Percentiles rank a stretch among this genome's conserved stretches.
phyloP scores from a whole-genome alignment of 1,140 invertebrate genomes.

The Drosophila neocordata region DNA sequence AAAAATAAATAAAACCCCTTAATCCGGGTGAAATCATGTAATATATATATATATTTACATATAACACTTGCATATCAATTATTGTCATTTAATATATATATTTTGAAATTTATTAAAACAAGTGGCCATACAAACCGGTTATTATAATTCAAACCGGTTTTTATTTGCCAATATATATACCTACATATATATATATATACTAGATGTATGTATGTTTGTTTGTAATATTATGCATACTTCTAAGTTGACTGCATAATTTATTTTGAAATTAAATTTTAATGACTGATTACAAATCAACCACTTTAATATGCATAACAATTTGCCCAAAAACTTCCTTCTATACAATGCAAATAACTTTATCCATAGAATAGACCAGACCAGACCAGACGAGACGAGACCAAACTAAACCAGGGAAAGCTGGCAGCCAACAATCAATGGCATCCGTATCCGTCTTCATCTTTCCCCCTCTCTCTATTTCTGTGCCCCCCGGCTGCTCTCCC shows the following conservation, averaged over 20 bases:
- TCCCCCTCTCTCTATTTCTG: background rate
- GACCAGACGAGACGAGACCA: background rate
- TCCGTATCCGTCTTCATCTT: background rate
- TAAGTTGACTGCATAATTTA: conserved; percentile 6
- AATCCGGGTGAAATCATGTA: too few relatives aligned
- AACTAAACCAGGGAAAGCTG: background rate
- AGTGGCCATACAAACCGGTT: background rate
- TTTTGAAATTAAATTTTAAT: conserved; percentile 32
- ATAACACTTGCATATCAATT: background rate
- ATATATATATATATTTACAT: background rate
- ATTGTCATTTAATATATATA: background rate
- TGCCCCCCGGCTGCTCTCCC: too few relatives aligned
- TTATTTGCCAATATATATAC: background rate
- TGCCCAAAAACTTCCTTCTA: conserved; percentile 23
- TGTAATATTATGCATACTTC: conserved; percentile 4
- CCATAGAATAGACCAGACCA: background rate
- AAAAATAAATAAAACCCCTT: too few relatives aligned
- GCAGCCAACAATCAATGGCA: conserved; percentile 36
- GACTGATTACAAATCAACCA: conserved; percentile 15
- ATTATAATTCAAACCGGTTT: background rate
- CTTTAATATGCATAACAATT: conserved; percentile 42
- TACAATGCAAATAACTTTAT: conserved; percentile 41
- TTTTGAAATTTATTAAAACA: background rate
- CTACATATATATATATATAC: background rate
- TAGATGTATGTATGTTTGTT: background rate